These are phyloP conservation scores for Eulemur coronatus DNA, from an alignment of 2,797 vertebrate genomes.

Conservation along the genomic window DNA sequence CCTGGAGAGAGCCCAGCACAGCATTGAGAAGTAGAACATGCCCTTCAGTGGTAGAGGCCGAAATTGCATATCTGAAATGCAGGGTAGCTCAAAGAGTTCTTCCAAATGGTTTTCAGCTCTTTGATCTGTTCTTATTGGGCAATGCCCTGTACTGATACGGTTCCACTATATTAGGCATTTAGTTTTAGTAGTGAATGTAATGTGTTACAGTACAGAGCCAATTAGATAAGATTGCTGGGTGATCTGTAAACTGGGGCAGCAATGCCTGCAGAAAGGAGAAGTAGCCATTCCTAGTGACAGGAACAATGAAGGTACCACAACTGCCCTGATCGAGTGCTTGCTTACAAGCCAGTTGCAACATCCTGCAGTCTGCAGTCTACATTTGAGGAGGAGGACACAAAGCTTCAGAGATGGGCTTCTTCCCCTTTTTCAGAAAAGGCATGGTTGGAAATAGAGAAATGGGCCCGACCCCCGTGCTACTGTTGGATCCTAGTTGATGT, in stretches of 20 bases:
- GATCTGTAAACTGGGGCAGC: not conserved
- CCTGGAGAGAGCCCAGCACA: not conserved
- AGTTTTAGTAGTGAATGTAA: not conserved
- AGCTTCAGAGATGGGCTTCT: not conserved
- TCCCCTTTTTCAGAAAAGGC: not conserved
- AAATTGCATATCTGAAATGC: not conserved
- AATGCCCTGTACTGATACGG: not conserved
- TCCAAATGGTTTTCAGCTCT: not conserved
- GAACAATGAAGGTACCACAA: not conserved
- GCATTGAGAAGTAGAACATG: not conserved
- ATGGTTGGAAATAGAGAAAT: not conserved
- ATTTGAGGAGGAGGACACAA: not conserved
- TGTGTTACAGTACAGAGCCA: not conserved
- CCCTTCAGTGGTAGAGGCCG: not conserved
- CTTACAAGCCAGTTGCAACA: not conserved
- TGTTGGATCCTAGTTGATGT: not conserved
- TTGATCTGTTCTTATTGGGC: not conserved
- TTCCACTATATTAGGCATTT: not conserved
- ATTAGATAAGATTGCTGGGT: not conserved
- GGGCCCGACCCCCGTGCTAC: not conserved
- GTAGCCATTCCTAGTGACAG: not conserved
- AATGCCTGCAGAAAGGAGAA: not conserved
- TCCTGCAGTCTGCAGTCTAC: not conserved
- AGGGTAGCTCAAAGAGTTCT: not conserved
- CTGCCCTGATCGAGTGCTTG: not conserved